Evolutionary conservation across 2,888 invertebrate species (phyloP), one percentile per base, ranked within the genome.

Genomic region (Lithophane socia): DNA sequence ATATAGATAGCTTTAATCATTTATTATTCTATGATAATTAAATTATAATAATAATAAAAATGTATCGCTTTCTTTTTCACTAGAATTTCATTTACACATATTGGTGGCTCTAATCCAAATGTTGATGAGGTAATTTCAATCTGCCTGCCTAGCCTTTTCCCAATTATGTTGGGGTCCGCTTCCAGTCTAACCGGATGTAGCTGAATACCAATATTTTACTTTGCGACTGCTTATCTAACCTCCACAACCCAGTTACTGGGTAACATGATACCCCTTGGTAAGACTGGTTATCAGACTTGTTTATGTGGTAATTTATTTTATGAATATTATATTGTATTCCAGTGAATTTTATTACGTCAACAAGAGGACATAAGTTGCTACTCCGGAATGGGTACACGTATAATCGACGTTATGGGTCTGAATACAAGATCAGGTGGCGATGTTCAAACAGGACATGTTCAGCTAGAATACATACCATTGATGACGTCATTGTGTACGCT

Each of bases 391-490:
- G 89, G 1, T 91, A 87, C 56, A 84, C 86, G 0, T 93, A 78
- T 63, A 82, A 82, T 18, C 87, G 86, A 67, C 91, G 92, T 74
- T 82, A n/a, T 47, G 87, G 81, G 0, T 81, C 88, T 0, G 65
- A 84, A 56, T 16, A 71, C 1, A 93, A 93, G 47, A 87, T 82
- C 13, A 88, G 92, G 49, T 93, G 93, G 93, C 87, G 92, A 16
- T 93, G 93, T 66, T 79, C 89, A 0, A 74, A 67, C 0, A 78
- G 92, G 29, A 70, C 72, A 0, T 93, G 93, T 63, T 89, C 91
- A 0, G 90, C 92, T 3, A 89, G 91, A 49, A 77, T 92, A 0
- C 93, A 93, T 74, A 93, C 92, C 0, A 47, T 89, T 5, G 85
- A 86, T 16, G 74, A 73, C 21, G n/a, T 70, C 7, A 63, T 88